Percentiles rank a stretch among this genome's conserved stretches.
phyloP scores from a whole-genome alignment of 2,797 vertebrate species.

The Macropus fuliginosus region DNA sequence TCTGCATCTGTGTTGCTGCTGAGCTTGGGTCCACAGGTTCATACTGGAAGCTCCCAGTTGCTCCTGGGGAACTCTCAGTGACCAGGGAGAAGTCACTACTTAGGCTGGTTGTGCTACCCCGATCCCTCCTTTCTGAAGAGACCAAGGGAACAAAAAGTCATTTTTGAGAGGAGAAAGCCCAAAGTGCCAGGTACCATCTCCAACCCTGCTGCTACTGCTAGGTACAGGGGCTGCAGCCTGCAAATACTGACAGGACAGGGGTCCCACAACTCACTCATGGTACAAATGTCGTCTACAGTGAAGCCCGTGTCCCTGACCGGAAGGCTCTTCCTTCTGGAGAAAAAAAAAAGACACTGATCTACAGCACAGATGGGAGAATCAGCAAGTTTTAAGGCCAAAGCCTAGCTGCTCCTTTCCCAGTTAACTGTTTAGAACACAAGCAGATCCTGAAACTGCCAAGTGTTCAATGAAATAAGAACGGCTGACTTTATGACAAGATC shows the following conservation, averaged over 20 bases:
- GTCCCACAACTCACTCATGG: slow-evolving; percentile 89
- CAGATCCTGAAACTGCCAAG: neutral
- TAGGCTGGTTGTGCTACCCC: slow-evolving; percentile 95
- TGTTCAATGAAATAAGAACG: neutral
- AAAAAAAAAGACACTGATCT: slow-evolving; percentile 39
- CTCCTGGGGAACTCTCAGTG: slow-evolving; percentile 91
- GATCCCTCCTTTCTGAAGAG: slow-evolving; percentile 90
- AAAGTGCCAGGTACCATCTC: neutral
- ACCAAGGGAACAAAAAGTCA: neutral
- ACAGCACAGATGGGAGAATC: neutral
- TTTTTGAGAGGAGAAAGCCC: neutral
- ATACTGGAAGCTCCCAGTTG: slow-evolving; percentile 88
- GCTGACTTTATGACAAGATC: neutral
- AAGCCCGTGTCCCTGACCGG: slow-evolving; percentile 91
- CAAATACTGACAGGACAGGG: neutral
- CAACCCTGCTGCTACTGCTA: too few species aligned
- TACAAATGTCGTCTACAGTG: slow-evolving; percentile 95
- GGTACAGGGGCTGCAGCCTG: neutral
- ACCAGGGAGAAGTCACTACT: slow-evolving; percentile 97
- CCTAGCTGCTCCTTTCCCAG: neutral
- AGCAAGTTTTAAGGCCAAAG: neutral
- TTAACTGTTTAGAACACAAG: neutral
- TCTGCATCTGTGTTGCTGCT: slow-evolving; percentile 88
- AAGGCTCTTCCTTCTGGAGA: slow-evolving; percentile 93
- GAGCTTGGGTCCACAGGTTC: slow-evolving; percentile 91